phyloP scores from a whole-genome alignment of 35 echinoderm and acorn worm genomes.

The Amphiura filiformis region DNA sequence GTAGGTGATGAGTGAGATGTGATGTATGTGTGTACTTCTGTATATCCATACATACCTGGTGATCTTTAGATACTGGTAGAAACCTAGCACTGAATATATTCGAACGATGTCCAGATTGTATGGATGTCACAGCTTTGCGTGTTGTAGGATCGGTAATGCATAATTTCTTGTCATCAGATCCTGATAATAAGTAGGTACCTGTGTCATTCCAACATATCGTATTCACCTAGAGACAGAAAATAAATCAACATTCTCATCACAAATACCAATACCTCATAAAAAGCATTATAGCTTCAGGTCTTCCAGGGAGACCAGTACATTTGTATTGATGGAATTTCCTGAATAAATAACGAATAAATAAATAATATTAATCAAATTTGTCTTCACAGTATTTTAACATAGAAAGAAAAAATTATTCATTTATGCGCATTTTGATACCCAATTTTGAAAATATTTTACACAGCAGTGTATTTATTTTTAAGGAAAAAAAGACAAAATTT shows the following conservation, averaged over 20 bases:
- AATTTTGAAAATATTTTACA: too few relatives aligned
- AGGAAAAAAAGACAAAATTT: too few relatives aligned
- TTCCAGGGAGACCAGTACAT: too few relatives aligned
- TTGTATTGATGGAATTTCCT: background rate
- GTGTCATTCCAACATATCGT: slow-evolving; percentile 93
- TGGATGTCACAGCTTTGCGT: slow-evolving; percentile 42
- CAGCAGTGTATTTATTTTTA: too few relatives aligned
- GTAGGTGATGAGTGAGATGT: too few relatives aligned
- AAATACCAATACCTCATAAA: background rate
- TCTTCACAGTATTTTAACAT: background rate
- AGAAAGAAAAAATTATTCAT: background rate
- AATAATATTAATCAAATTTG: too few relatives aligned
- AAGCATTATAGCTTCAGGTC: background rate
- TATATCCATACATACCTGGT: slow-evolving; percentile 67
- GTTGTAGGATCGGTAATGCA: slow-evolving; percentile 80
- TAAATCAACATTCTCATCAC: background rate
- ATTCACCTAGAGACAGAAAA: slow-evolving; percentile 62
- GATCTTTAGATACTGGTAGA: slow-evolving; percentile 56
- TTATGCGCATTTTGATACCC: too few relatives aligned
- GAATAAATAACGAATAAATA: too few relatives aligned
- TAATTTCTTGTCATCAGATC: slow-evolving; percentile 95
- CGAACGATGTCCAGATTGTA: slow-evolving; percentile 82
- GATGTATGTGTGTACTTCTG: too few relatives aligned
- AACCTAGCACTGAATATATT: slow-evolving; percentile 99
- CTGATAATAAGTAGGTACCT: slow-evolving; percentile 70